phyloP scores from a whole-genome alignment of 2,888 invertebrate species.

The Pterobdella sp. region DNA sequence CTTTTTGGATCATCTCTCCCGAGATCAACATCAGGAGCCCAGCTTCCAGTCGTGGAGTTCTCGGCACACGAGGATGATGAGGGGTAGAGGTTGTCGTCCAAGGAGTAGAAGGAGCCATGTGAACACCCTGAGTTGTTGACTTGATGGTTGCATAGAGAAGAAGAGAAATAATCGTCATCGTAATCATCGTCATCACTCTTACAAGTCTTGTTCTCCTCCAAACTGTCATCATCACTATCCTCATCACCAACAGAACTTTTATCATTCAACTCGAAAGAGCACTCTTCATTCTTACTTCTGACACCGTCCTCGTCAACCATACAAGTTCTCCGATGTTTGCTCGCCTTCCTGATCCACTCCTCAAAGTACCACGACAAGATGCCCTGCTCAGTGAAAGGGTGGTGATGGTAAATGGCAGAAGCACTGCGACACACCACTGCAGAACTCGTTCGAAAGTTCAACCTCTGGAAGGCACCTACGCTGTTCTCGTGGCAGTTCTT shows the following conservation, averaged over 20 bases:
- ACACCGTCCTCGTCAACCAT: neutral
- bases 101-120: slow-evolving; percentile 37
- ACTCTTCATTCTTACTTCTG: neutral
- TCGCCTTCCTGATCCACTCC: neutral
- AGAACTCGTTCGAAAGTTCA: slow-evolving; percentile 2
- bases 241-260: neutral
- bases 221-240: neutral
- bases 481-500: neutral
- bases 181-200: slow-evolving; percentile 10
- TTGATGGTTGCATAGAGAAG: neutral
- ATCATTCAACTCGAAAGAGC: neutral
- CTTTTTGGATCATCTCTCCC: slow-evolving; percentile 23
- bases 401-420: slow-evolving; percentile 10
- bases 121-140: slow-evolving; percentile 28
- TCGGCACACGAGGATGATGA: slow-evolving; percentile 36
- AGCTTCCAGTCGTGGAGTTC: neutral
- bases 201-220: neutral
- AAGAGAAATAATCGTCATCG: neutral
- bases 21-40: neutral
- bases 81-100: slow-evolving; percentile 34
- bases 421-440: slow-evolving; percentile 18
- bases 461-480: neutral
- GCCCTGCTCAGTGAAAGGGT: slow-evolving; percentile 7
- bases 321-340: neutral
- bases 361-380: slow-evolving; percentile 8